A percentile compares a stretch with the other conserved stretches of the same genome.
Evolutionary conservation across 2,113 vertebrate genomes (phyloP).

Genomic region (Ctenomys sociabilis): DNA sequence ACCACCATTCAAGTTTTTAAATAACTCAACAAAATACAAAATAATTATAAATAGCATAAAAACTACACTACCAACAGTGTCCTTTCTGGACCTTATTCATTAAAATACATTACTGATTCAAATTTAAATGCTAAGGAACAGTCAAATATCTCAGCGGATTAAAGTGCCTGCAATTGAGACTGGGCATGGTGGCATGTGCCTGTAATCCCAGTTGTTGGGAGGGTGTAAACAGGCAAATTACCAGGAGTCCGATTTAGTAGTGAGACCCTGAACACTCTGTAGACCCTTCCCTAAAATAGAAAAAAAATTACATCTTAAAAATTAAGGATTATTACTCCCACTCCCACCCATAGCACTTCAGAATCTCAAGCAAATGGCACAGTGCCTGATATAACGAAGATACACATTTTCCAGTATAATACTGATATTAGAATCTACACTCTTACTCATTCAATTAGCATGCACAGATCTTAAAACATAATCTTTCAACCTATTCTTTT

Average conservation of each 20-base stretch:
- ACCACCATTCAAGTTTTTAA: no score
- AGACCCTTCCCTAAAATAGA: no score
- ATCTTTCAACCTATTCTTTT: neutral
- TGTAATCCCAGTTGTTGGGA: no score
- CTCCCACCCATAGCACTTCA: neutral
- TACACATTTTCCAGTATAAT: neutral
- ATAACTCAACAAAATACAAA: neutral
- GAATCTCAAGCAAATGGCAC: neutral
- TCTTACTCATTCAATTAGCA: neutral
- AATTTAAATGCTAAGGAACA: neutral
- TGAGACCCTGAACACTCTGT: no score
- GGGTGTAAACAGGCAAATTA: no score
- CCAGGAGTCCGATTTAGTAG: no score
- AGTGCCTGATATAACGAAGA: neutral
- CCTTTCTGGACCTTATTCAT: neutral
- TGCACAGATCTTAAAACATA: neutral
- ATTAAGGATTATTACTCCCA: neutral
- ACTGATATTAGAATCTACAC: neutral
- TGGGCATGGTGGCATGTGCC: no score
- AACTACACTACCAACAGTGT: neutral
- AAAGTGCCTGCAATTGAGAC: no score
- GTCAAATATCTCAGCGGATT: no score
- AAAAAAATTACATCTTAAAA: constrained; percentile 1
- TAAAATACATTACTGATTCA: constrained; percentile 18
- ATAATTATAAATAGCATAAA: neutral